Evolutionary conservation across 2,113 vertebrate species (phyloP).

Genomic region (Thamnaconus septentrionalis): DNA sequence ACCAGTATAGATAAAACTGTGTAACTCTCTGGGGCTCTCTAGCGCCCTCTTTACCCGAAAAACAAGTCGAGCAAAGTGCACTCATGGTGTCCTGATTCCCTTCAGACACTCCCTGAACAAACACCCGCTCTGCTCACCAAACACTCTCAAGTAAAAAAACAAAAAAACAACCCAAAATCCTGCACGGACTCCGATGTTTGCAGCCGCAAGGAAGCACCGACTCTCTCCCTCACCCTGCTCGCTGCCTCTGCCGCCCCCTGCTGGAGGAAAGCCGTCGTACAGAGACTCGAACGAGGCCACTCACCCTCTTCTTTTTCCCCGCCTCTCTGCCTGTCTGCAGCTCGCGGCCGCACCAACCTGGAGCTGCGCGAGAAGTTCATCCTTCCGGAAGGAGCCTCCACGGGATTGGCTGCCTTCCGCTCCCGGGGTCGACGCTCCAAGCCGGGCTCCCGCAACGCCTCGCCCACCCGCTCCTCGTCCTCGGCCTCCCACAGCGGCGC

Average conservation of each 20-base stretch:
- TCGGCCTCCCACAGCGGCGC: conserved; percentile 96
- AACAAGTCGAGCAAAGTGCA: too few relatives aligned
- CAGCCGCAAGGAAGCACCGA: conserved; percentile 60
- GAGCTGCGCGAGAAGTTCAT: conserved; percentile 98
- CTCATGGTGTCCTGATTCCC: too few relatives aligned
- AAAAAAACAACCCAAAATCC: conserved; percentile 6
- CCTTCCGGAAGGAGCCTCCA: conserved; percentile 90
- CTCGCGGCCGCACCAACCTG: conserved; percentile 95
- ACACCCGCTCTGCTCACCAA: not conserved
- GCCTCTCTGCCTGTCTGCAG: conserved; percentile 64
- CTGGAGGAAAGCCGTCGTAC: conserved; percentile 29
- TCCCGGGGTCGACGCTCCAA: conserved; percentile 93
- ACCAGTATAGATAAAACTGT: too few relatives aligned
- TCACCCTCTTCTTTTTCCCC: not conserved
- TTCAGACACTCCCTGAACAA: too few relatives aligned
- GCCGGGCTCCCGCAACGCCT: conserved; percentile 92
- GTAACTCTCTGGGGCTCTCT: too few relatives aligned
- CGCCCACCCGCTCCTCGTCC: conserved; percentile 93
- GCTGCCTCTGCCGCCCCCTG: conserved; percentile 59
- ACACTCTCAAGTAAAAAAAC: conserved; percentile 20
- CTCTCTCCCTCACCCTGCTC: conserved; percentile 64
- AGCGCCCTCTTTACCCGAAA: too few relatives aligned
- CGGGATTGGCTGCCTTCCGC: conserved; percentile 92
- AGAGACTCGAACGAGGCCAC: fast-evolving
- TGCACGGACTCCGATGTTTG: conserved; percentile 45